These are phyloP conservation scores for Chaetorhynchus papuensis DNA, from an alignment of 2,113 vertebrate genomes.

Conservation along the genomic window DNA sequence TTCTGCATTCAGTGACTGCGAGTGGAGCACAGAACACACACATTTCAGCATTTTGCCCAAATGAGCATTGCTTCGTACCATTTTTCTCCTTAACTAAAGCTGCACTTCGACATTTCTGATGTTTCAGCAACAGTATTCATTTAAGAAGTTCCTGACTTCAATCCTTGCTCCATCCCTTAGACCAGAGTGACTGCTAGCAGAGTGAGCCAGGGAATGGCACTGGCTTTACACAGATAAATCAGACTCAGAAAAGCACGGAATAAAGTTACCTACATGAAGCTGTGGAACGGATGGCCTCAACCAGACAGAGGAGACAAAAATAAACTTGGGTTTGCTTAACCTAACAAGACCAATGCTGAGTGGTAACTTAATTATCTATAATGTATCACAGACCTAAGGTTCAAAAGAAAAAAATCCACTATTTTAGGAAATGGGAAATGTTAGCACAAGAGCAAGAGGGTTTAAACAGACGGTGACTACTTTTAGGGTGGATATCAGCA, in stretches of 20 bases:
- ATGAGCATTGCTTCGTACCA: not conserved
- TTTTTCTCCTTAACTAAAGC: not conserved
- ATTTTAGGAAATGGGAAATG: not conserved
- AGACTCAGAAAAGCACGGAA: not conserved
- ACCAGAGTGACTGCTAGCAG: not conserved
- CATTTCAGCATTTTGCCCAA: not conserved
- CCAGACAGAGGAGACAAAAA: not conserved
- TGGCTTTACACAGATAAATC: not conserved
- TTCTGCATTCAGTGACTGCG: fast-evolving
- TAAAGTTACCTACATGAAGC: not conserved
- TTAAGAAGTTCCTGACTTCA: not conserved
- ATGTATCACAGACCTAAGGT: not conserved
- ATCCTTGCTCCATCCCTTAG: not conserved
- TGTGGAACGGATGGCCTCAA: not conserved
- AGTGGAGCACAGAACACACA: not conserved
- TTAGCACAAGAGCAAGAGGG: not conserved
- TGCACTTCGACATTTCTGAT: not conserved
- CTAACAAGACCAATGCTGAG: not conserved
- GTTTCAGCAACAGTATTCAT: not conserved
- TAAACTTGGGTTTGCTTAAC: not conserved
- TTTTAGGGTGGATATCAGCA: not conserved
- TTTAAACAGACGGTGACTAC: not conserved
- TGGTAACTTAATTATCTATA: not conserved
- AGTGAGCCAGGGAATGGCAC: not conserved
- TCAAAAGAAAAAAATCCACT: not conserved